Evolutionary conservation across 1,140 invertebrate genomes (phyloP).

Genomic region (Caenorhabditis inopinata): DNA sequence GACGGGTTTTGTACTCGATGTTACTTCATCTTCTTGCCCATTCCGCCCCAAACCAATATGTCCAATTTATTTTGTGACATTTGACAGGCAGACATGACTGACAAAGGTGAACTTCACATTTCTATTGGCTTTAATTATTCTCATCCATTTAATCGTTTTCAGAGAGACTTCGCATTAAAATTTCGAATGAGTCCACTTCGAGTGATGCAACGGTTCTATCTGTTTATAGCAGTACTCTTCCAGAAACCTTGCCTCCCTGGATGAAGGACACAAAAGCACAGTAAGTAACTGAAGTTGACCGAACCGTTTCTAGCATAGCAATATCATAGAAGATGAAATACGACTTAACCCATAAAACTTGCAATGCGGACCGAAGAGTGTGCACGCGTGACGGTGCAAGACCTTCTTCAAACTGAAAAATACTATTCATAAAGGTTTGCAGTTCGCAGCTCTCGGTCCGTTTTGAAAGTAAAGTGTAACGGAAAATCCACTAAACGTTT

Average conservation of each 20-base stretch:
- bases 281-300: too few relatives aligned
- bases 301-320: too few relatives aligned
- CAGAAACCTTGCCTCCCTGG: neutral
- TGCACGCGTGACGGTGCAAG: too few relatives aligned
- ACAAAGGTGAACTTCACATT: neutral
- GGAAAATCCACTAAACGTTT: too few relatives aligned
- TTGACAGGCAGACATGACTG: neutral
- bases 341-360: too few relatives aligned
- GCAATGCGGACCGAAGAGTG: too few relatives aligned
- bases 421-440: too few relatives aligned
- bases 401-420: too few relatives aligned
- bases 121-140: neutral
- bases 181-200: neutral
- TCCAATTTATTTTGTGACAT: neutral
- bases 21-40: neutral
- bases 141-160: neutral
- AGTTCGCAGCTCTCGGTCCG: too few relatives aligned
- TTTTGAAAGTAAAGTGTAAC: too few relatives aligned
- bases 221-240: neutral
- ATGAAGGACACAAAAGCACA: neutral
- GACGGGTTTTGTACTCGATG: constrained; percentile 1
- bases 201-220: neutral
- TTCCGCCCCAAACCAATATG: neutral
- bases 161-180: constrained; percentile 22
- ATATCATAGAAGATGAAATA: too few relatives aligned